Base-by-base conservation (phyloP, 2,797 vertebrate species). In the Austrolebias charrua region DNA sequence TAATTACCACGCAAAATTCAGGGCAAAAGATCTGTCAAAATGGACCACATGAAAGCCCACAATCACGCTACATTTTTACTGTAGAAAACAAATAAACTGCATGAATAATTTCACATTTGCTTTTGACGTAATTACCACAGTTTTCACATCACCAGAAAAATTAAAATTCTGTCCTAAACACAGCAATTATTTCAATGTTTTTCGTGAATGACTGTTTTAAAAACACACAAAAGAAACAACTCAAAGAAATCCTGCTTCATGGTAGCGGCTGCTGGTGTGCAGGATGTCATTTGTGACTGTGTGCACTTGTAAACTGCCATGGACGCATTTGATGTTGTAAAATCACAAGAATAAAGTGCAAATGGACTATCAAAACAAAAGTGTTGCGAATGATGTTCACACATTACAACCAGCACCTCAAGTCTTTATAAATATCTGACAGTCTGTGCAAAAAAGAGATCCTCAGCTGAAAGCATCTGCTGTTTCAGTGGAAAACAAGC, bases 371-470 rank as follows among this genome's bases (percentile, higher is more conserved):
- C 29, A 20, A 47, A 40, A 35, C 35, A 40, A 38, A 40, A 19
- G 9, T 10, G 38, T 4, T 43, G 53, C 18, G 20, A 8, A 18
- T 46, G 28, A 44, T 29, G 9, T 33, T 11, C 6, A 20, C 5
- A 47, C 14, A 47, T 33, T 13, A 9, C 7, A 60, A 43, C 18
- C 1, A 46, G n/a, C 1, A 24, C 12, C 10, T 46, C 2, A 12
- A 33, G 60, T 16, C 14, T 47, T 45, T 35, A 33, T 33, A 33
- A 45, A 33, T 63, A 35, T 24, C 16, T 45, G n/a, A 62, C 19
- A 11, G 9, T 33, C n/a, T 19, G n/a, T 43, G 15, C 42, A 53
- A n/a, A 53, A n/a, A 45, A 18, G 4, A 14, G n/a, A 52, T 44
- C 33, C 40, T 31, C 16, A 12, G 14, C 28, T 20, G 15, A 35